Evolutionary conservation across 2,888 invertebrate species (phyloP).

Genomic region (Eupithecia dodoneata): DNA sequence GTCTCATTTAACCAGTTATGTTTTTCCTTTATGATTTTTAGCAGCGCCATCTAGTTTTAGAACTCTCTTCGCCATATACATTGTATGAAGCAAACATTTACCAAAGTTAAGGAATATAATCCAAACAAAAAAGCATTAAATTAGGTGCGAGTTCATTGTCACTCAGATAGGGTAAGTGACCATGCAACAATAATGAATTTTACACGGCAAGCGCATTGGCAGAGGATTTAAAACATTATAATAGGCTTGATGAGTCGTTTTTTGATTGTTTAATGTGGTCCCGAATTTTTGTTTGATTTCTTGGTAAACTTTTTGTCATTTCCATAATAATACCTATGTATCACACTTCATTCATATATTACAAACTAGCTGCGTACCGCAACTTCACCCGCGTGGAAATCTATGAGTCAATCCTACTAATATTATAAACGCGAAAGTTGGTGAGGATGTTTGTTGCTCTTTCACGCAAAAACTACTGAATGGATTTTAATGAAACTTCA

Average conservation of each 20-base stretch:
- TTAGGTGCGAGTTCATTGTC: conserved; percentile 14
- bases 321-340: not conserved
- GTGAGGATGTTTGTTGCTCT: too few species aligned
- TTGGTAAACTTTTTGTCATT: not conserved
- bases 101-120: not conserved
- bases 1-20: not conserved
- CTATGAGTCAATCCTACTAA: too few species aligned
- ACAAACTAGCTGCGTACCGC: not conserved
- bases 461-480: too few species aligned
- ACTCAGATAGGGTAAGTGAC: conserved; percentile 5
- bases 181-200: conserved; percentile 36
- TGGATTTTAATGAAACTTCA: too few species aligned
- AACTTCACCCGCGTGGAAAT: too few species aligned
- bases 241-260: not conserved
- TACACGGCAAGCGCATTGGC: conserved; percentile 15
- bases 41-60: not conserved
- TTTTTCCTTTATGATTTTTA: not conserved
- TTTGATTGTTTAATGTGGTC: conserved; percentile 2
- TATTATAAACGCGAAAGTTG: too few species aligned
- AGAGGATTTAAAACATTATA: conserved; percentile 9
- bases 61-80: not conserved
- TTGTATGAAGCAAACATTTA: not conserved
- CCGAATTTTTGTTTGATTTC: not conserved
- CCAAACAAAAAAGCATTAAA: not conserved
- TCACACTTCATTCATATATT: not conserved